A percentile compares a stretch with the other conserved stretches of the same genome.
Conservation (phyloP, 2,113 vertebrate species). For the Tenebrosternarchus preto region DNA sequence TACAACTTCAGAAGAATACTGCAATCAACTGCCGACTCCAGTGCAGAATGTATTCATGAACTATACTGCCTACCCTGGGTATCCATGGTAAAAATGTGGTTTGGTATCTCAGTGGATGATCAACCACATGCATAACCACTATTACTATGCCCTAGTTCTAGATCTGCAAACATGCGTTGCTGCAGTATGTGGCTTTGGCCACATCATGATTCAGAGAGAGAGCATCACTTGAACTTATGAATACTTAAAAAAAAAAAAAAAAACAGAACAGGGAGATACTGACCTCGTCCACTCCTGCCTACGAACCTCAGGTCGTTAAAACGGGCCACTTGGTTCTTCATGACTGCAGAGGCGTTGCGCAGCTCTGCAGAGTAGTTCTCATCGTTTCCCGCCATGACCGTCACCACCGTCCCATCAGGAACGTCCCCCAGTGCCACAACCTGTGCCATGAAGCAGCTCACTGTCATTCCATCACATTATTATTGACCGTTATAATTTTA, state of each 20-base stretch:
- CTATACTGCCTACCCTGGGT: constrained; percentile 11
- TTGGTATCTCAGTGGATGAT: constrained; percentile 44
- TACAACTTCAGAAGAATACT: constrained; percentile 17
- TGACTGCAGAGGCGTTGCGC: constrained; percentile 90
- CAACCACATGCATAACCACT: constrained; percentile 39
- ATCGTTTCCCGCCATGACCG: constrained; percentile 96
- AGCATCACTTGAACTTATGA: constrained; percentile 10
- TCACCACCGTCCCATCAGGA: constrained; percentile 92
- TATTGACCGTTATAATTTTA: too few species aligned
- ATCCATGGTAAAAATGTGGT: constrained; percentile 35
- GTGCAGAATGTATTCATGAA: constrained; percentile 21
- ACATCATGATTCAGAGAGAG: constrained; percentile 20
- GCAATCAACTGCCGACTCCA: constrained; percentile 12
- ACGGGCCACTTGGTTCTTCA: constrained; percentile 94
- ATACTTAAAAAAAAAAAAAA: constrained; percentile 24
- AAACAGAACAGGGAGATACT: constrained; percentile 47
- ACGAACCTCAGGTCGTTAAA: constrained; percentile 98
- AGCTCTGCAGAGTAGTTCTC: constrained; percentile 97
- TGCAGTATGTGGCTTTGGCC: constrained; percentile 35
- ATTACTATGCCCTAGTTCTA: constrained; percentile 41
- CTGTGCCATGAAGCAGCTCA: constrained; percentile 64
- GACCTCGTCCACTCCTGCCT: constrained; percentile 97
- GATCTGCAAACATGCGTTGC: constrained; percentile 38
- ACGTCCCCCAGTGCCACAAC: constrained; percentile 92
- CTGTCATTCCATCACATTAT: not conserved